These are phyloP conservation scores for Cybosia mesomella DNA, from an alignment of 2,888 invertebrate genomes.

Conservation along the genomic window DNA sequence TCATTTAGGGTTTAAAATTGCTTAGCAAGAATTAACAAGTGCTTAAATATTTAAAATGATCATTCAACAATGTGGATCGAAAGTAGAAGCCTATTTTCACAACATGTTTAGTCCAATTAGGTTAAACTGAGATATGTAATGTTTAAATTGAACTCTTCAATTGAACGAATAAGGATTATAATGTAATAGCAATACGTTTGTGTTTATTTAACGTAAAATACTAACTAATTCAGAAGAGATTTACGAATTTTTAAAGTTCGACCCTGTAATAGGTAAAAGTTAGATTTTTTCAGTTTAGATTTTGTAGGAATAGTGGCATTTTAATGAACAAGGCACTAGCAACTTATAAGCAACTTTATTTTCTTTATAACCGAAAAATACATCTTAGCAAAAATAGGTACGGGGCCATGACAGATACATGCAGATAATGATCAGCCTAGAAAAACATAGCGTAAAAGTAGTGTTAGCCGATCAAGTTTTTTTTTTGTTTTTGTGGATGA, in stretches of 20 bases:
- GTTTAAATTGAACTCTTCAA: neutral
- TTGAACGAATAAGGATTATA: neutral
- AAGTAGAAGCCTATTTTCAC: slow-evolving; percentile 55
- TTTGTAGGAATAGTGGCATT: too few species aligned
- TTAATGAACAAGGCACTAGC: too few species aligned
- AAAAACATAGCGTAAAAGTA: too few species aligned
- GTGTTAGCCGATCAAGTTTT: too few species aligned
- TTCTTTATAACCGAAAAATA: too few species aligned
- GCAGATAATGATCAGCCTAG: too few species aligned
- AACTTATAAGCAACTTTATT: too few species aligned
- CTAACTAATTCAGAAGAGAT: slow-evolving; percentile 23
- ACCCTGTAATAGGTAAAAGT: slow-evolving; percentile 18
- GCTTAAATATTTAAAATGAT: slow-evolving; percentile 58
- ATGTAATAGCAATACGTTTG: neutral
- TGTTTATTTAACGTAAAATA: slow-evolving; percentile 7
- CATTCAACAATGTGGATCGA: slow-evolving; percentile 59
- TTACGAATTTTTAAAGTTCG: slow-evolving; percentile 30
- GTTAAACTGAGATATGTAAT: slow-evolving; percentile 24
- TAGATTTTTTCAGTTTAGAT: too few species aligned
- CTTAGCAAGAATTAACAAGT: slow-evolving; percentile 28
- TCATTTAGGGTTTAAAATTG: slow-evolving; percentile 30
- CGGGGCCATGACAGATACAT: too few species aligned
- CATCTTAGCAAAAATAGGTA: too few species aligned
- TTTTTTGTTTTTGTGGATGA: too few species aligned
- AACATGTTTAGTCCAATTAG: slow-evolving; percentile 41